These are phyloP conservation scores for Heliconius melpomene DNA, from an alignment of 1,140 invertebrate genomes.

Conservation along the genomic window DNA sequence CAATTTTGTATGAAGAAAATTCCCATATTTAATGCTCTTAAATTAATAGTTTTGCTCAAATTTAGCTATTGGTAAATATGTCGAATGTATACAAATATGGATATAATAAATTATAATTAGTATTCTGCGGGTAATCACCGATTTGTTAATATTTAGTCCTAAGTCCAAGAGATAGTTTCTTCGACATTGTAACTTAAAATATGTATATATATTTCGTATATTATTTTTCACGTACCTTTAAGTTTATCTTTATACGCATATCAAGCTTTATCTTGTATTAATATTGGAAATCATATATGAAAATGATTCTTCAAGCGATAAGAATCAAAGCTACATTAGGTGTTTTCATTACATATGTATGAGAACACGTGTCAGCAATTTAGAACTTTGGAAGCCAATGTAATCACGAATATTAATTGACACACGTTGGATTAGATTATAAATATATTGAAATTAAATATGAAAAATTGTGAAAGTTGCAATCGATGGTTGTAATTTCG, in stretches of 20 bases:
- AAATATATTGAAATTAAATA: no score
- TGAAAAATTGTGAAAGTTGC: no score
- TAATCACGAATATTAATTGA: no score
- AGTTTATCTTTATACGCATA: no score
- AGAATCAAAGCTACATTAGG: neutral
- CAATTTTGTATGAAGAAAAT: slow-evolving; percentile 10
- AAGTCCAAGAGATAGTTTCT: neutral
- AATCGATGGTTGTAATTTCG: no score
- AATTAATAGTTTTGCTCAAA: slow-evolving; percentile 28
- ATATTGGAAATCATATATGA: neutral
- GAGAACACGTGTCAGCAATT: neutral
- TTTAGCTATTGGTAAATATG: slow-evolving; percentile 16
- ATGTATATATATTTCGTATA: no score
- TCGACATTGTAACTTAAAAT: neutral
- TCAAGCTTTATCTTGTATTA: neutral
- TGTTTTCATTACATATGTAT: neutral
- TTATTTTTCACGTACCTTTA: no score
- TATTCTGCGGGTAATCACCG: neutral
- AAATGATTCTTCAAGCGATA: neutral
- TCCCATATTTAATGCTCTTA: slow-evolving; percentile 27
- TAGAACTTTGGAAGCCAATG: no score
- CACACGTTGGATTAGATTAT: no score
- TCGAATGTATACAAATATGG: slow-evolving; percentile 23
- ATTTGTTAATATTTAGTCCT: slow-evolving; percentile 18
- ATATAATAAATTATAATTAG: slow-evolving; percentile 30